These are phyloP conservation scores for Neomorphus geoffroyi DNA, from an alignment of 2,797 vertebrate species.

Conservation along the genomic window DNA sequence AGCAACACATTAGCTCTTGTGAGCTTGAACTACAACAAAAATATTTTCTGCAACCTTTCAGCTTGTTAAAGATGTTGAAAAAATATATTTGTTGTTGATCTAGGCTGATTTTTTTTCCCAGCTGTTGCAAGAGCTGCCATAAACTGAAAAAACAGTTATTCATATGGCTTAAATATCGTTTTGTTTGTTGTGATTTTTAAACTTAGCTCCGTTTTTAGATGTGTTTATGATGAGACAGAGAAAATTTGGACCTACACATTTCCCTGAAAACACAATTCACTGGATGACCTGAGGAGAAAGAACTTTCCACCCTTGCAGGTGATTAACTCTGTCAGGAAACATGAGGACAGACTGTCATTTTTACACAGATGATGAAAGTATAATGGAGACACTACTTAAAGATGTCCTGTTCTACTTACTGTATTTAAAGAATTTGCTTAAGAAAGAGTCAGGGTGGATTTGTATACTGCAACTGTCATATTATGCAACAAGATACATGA, in stretches of 20 bases:
- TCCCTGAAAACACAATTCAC: background rate
- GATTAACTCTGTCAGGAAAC: background rate
- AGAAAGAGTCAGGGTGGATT: background rate
- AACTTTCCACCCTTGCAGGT: background rate
- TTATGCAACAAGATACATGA: background rate
- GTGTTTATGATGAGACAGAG: background rate
- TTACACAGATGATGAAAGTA: background rate
- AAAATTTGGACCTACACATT: background rate
- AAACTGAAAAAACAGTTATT: background rate
- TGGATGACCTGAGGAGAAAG: background rate
- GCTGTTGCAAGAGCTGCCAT: background rate
- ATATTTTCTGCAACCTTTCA: background rate
- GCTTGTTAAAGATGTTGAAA: background rate
- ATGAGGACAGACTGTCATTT: background rate
- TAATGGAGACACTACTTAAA: background rate
- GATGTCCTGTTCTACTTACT: background rate
- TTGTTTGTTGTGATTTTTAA: background rate
- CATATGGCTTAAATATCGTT: background rate
- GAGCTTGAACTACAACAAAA: background rate
- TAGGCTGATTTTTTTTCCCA: background rate
- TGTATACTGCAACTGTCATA: background rate
- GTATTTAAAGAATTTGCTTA: background rate
- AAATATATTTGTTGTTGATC: background rate
- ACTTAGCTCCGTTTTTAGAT: background rate
- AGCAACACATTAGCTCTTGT: background rate